These are phyloP conservation scores for Drosophila recens DNA, from an alignment of 2,888 invertebrate species.

Conservation along the genomic window DNA sequence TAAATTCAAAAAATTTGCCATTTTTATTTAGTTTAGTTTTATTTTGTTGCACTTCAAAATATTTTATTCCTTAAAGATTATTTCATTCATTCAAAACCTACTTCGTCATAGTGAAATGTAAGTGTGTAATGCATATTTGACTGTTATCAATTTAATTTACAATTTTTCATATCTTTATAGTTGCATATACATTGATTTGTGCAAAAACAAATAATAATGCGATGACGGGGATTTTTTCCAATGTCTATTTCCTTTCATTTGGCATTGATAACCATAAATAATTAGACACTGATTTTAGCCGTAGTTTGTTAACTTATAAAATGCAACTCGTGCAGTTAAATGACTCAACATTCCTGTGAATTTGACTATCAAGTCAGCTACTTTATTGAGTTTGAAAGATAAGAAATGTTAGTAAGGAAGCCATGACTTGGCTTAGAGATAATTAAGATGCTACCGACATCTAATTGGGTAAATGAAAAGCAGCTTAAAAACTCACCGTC, in stretches of 20 bases:
- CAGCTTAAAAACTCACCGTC: slow-evolving; percentile 1
- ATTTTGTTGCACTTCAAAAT: no score
- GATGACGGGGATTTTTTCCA: slow-evolving; percentile 4
- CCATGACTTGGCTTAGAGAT: neutral
- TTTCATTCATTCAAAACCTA: neutral
- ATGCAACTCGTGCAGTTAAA: neutral
- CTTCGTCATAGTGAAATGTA: neutral
- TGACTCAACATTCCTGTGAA: neutral
- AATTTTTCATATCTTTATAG: slow-evolving; percentile 9
- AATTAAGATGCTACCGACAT: neutral
- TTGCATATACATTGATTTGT: slow-evolving; percentile 12
- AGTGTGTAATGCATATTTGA: slow-evolving; percentile 9
- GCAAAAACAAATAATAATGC: neutral
- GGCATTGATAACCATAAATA: slow-evolving; percentile 17
- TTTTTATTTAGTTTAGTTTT: no score
- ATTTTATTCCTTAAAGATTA: neutral
- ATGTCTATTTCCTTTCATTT: neutral
- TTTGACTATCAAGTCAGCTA: neutral
- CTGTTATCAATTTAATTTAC: slow-evolving; percentile 39
- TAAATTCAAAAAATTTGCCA: no score
- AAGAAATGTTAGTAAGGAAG: neutral
- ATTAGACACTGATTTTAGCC: neutral
- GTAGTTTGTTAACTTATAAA: slow-evolving; percentile 12
- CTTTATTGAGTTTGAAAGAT: neutral
- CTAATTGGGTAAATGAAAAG: neutral